Evolutionary conservation across 2,888 invertebrate species (phyloP).

Genomic region (Lepidochrysops patricia): DNA sequence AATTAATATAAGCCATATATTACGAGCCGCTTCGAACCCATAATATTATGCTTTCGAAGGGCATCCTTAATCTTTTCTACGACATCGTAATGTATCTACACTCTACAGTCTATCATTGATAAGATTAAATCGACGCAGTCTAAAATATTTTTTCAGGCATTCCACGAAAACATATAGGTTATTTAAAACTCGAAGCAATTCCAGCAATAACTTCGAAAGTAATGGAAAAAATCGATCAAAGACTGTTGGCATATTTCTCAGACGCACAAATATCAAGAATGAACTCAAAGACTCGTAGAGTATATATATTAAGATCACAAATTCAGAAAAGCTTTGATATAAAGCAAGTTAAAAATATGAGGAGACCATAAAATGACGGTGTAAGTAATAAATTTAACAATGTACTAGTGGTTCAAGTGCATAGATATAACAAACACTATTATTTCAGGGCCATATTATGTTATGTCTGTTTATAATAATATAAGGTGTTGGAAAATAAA

Average conservation of each 20-base stretch:
- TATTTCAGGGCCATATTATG: no score
- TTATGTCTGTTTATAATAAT: no score
- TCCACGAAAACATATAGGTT: conserved; percentile 46
- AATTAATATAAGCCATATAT: no score
- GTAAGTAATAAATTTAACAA: neutral
- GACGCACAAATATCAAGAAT: conserved; percentile 56
- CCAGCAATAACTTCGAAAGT: conserved; percentile 44
- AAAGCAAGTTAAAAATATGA: conserved; percentile 21
- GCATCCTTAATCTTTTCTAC: no score
- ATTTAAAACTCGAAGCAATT: conserved; percentile 54
- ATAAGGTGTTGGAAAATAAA: no score
- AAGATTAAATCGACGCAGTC: no score
- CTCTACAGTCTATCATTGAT: no score
- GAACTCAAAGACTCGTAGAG: conserved; percentile 45
- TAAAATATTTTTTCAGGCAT: conserved; percentile 48
- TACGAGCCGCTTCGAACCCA: no score
- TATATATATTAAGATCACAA: conserved; percentile 55
- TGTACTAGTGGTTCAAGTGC: no score
- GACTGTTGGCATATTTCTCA: conserved; percentile 52
- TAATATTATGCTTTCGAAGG: no score
- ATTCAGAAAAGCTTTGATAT: conserved; percentile 49
- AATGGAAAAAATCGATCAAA: conserved; percentile 45
- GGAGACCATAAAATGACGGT: neutral
- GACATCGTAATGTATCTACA: no score
- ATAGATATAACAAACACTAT: no score